Evolutionary conservation across 2,113 vertebrate genomes (phyloP).

Genomic region (Limnothrissa miodon): DNA sequence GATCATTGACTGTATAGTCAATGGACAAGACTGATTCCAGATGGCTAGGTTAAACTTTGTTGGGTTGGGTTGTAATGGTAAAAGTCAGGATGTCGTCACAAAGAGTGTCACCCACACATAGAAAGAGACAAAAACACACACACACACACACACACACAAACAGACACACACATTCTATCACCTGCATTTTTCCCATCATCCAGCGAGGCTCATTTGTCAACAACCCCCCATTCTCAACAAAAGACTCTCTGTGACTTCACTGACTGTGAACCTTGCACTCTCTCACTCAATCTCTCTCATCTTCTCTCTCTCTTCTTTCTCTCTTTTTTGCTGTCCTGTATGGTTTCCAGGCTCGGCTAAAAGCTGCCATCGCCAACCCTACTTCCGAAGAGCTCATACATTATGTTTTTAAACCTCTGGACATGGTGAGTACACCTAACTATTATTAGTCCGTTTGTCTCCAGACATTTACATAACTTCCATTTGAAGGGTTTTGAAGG

Average conservation of each 20-base stretch:
- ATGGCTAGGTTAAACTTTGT: no score
- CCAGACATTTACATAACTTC: background rate
- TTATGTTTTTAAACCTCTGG: slow-evolving; percentile 81
- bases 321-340: background rate
- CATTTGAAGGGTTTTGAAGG: no score
- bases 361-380: slow-evolving; percentile 76
- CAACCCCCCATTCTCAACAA: background rate
- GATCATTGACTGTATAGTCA: no score
- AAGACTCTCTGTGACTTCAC: background rate
- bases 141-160: background rate
- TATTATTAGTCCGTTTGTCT: slow-evolving; percentile 23
- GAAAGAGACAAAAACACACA: slow-evolving; percentile 13
- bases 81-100: no score
- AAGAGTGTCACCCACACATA: slow-evolving; percentile 32
- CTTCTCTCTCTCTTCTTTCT: background rate
- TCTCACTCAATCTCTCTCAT: background rate
- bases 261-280: slow-evolving; percentile 14
- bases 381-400: slow-evolving; percentile 82
- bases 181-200: slow-evolving; percentile 8
- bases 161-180: background rate
- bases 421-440: slow-evolving; percentile 74
- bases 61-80: no score
- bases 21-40: no score
- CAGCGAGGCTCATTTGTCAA: background rate
- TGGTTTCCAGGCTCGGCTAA: slow-evolving; percentile 74